phyloP scores from a whole-genome alignment of 2,797 vertebrate genomes.

The Neomorphus geoffroyi region DNA sequence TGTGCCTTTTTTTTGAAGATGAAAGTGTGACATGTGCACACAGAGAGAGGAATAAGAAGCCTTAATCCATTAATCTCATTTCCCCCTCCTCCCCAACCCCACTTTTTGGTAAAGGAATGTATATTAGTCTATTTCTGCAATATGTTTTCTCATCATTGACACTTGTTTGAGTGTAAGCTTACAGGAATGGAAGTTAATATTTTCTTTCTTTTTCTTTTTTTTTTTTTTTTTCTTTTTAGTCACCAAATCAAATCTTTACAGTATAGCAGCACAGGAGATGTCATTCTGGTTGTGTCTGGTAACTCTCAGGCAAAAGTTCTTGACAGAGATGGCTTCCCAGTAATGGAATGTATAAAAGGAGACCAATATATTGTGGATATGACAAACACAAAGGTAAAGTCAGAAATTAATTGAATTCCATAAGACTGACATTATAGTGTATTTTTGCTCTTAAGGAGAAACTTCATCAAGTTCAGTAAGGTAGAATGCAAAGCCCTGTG shows the following conservation, averaged over 20 bases:
- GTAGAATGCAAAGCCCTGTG: background rate
- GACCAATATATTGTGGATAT: slow-evolving; percentile 99
- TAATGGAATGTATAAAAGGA: slow-evolving; percentile 96
- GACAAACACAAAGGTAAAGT: slow-evolving; percentile 94
- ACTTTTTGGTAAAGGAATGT: background rate
- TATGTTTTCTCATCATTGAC: background rate
- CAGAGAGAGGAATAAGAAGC: background rate
- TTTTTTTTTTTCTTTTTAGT: slow-evolving; percentile 69
- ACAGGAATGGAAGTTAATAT: background rate
- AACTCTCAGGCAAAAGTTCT: slow-evolving; percentile 96
- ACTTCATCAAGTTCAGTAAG: background rate
- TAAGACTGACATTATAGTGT: background rate
- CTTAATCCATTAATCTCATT: background rate
- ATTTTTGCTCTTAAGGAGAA: background rate
- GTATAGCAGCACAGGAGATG: slow-evolving; percentile 95
- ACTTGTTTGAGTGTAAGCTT: background rate
- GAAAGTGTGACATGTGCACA: background rate
- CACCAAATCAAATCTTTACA: slow-evolving; percentile 95
- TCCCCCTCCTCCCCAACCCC: background rate
- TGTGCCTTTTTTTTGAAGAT: background rate
- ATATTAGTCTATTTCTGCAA: background rate
- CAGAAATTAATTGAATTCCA: background rate
- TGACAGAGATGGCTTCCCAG: slow-evolving; percentile 96
- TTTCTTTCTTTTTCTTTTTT: background rate
- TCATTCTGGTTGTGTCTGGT: slow-evolving; percentile 93